A percentile compares a stretch with the other conserved stretches of the same genome.
Conservation (phyloP, 2,797 vertebrate genomes). For the Allobates femoralis region DNA sequence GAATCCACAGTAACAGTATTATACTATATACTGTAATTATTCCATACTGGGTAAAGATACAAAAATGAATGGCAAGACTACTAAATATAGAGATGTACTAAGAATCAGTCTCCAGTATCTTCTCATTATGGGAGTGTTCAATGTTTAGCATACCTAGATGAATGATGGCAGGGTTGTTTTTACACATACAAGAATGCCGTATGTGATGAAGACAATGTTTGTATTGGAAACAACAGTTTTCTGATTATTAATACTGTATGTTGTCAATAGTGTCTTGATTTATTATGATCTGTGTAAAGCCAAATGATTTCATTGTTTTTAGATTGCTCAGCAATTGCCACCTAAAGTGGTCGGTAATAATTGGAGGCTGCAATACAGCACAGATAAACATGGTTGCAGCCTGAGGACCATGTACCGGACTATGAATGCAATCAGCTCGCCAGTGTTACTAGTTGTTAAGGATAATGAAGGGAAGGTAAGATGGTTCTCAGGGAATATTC, state of each 20-base stretch:
- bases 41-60: too few species aligned
- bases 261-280: not conserved
- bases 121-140: not conserved
- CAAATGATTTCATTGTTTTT: conserved; percentile 5
- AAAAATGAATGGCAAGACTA: too few species aligned
- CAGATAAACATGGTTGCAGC: conserved; percentile 69
- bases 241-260: not conserved
- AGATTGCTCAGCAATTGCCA: conserved; percentile 72
- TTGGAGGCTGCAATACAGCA: conserved; percentile 71
- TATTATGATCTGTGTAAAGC: not conserved
- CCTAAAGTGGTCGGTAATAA: conserved; percentile 53
- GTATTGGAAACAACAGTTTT: not conserved
- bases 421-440: conserved; percentile 63
- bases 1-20: too few species aligned
- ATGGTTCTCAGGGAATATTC: not conserved
- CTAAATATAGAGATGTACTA: too few species aligned
- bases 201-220: not conserved
- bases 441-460: conserved; percentile 68
- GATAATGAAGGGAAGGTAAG: conserved; percentile 71
- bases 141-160: not conserved
- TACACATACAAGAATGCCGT: not conserved
- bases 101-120: not conserved
- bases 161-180: not conserved
- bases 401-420: conserved; percentile 70
- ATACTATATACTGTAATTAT: too few species aligned